Evolutionary conservation across 2,888 invertebrate genomes (phyloP).

Genomic region (Sphecodes monilicornis): DNA sequence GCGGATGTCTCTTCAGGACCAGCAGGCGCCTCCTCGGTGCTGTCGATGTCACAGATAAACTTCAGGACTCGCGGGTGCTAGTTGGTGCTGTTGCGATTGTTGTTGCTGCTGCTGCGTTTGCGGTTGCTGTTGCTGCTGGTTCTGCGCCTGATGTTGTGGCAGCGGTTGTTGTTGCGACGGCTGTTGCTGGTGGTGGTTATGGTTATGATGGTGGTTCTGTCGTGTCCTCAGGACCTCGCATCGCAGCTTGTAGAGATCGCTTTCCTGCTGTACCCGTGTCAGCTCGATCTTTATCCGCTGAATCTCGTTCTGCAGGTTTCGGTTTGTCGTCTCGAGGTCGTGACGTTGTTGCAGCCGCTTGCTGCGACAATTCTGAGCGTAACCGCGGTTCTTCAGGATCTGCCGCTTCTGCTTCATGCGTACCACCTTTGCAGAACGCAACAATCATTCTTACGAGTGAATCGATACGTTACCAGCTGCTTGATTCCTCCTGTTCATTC

Average conservation of each 20-base stretch:
- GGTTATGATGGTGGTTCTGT: slow-evolving; percentile 77
- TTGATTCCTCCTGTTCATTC: slow-evolving; percentile 3
- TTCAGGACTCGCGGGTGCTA: slow-evolving; percentile 86
- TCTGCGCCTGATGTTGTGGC: slow-evolving; percentile 63
- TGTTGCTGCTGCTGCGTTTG: slow-evolving; percentile 77
- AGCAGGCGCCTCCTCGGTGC: slow-evolving; percentile 85
- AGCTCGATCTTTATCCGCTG: slow-evolving; percentile 91
- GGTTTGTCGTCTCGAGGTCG: slow-evolving; percentile 94
- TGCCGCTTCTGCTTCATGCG: slow-evolving; percentile 96
- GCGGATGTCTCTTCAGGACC: slow-evolving; percentile 76
- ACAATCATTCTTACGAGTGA: slow-evolving; percentile 37
- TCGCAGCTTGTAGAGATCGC: slow-evolving; percentile 92
- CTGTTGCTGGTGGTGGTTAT: slow-evolving; percentile 75
- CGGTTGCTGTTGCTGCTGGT: slow-evolving; percentile 75
- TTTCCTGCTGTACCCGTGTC: slow-evolving; percentile 91
- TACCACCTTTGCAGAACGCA: slow-evolving; percentile 86
- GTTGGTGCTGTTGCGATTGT: slow-evolving; percentile 80
- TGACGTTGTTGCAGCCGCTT: slow-evolving; percentile 95
- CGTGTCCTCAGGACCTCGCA: slow-evolving; percentile 86
- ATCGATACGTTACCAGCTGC: slow-evolving; percentile 7
- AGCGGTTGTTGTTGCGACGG: slow-evolving; percentile 69
- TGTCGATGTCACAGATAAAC: slow-evolving; percentile 88
- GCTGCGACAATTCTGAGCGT: slow-evolving; percentile 98
- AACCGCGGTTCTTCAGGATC: slow-evolving; percentile 97
- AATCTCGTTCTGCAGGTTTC: slow-evolving; percentile 91